Conservation (phyloP, 2,797 vertebrate genomes). For the Gila robusta region DNA sequence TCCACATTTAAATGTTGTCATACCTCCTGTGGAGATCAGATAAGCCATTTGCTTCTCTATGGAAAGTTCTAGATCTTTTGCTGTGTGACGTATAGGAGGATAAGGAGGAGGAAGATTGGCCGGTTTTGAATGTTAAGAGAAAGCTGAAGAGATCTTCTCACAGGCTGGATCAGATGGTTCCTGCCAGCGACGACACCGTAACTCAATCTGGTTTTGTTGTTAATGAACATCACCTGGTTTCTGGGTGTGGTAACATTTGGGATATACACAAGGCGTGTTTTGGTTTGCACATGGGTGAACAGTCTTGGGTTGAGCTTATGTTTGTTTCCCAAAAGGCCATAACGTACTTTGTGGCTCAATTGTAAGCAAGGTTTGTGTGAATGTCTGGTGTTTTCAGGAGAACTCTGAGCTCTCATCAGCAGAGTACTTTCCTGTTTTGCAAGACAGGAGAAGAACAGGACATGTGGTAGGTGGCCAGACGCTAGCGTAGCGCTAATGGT, state of each 20-base stretch:
- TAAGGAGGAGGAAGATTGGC: conserved; percentile 58
- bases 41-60: background rate
- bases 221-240: conserved; percentile 25
- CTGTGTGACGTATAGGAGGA: conserved; percentile 37
- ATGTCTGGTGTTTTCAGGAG: conserved; percentile 33
- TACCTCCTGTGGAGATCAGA: background rate
- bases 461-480: conserved; percentile 44
- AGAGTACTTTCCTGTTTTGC: conserved; percentile 35
- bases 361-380: background rate
- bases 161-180: conserved; percentile 58
- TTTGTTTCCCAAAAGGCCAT: conserved; percentile 23
- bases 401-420: conserved; percentile 50
- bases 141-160: conserved; percentile 53
- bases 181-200: conserved; percentile 60
- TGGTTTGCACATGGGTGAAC: background rate
- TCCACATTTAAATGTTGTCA: conserved; percentile 6
- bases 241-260: background rate
- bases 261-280: background rate
- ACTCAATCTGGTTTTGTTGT: conserved; percentile 34
- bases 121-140: conserved; percentile 64
- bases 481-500: background rate
- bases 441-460: conserved; percentile 22
- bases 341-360: background rate
- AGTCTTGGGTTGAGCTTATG: background rate
- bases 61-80: conserved; percentile 33